These are phyloP conservation scores for Cyrtodaria siliqua DNA, from an alignment of 2,888 invertebrate species.

Conservation along the genomic window DNA sequence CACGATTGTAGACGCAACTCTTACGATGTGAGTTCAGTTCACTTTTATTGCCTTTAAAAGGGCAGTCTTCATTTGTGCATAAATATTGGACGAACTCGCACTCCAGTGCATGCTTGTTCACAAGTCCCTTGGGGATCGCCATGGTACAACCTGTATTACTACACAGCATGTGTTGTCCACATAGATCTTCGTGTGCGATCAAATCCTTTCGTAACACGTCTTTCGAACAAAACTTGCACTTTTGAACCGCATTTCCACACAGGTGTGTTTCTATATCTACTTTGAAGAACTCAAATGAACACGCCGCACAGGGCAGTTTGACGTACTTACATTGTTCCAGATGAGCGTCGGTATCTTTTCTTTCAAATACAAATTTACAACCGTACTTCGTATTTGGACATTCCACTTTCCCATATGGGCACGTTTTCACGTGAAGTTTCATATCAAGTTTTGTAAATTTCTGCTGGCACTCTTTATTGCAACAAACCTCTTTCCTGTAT, in stretches of 20 bases:
- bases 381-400: conserved; percentile 42
- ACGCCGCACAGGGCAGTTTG: conserved; percentile 21
- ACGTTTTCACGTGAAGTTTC: conserved; percentile 26
- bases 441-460: conserved; percentile 10
- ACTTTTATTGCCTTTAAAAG: neutral
- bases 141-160: conserved; percentile 1
- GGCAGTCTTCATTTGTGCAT: conserved; percentile 18
- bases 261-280: conserved; percentile 26
- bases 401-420: conserved; percentile 15
- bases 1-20: conserved; percentile 4
- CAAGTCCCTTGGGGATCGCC: neutral
- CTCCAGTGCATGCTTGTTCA: conserved; percentile 10
- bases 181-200: neutral
- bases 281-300: conserved; percentile 13
- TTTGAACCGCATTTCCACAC: neutral
- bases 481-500: conserved; percentile 23
- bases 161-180: neutral
- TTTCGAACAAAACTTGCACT: neutral
- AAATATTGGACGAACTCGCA: conserved; percentile 2
- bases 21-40: conserved; percentile 1
- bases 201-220: neutral
- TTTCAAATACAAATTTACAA: conserved; percentile 23
- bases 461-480: conserved; percentile 30
- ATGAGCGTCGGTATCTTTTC: conserved; percentile 35
- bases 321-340: conserved; percentile 29